Conservation (phyloP, 1,140 invertebrate genomes). For the Cheumatopsyche charites region DNA sequence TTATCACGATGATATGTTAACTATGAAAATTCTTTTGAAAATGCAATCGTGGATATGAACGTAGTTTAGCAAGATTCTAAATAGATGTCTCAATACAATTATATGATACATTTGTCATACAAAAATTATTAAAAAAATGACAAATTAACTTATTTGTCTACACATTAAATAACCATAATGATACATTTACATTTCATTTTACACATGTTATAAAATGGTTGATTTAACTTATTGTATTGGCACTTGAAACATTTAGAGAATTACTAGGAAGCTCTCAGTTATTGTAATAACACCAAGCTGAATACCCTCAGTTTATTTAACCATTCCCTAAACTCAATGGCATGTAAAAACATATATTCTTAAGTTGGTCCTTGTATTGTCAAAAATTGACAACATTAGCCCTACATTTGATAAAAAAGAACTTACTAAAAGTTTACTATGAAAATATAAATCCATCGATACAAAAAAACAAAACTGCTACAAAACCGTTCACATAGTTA, state of each 20-base stretch:
- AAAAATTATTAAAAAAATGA: too few species aligned
- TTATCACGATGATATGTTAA: background rate
- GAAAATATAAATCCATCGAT: conserved; percentile 33
- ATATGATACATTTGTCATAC: background rate
- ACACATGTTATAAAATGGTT: conserved; percentile 44
- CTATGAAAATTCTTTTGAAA: conserved; percentile 20
- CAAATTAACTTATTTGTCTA: conserved; percentile 34
- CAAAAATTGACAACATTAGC: conserved; percentile 43
- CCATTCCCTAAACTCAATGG: conserved; percentile 37
- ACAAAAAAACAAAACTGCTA: conserved; percentile 28
- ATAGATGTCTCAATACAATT: background rate
- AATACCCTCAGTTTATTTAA: conserved; percentile 42
- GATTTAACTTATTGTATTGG: conserved; percentile 47
- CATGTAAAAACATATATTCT: conserved; percentile 36
- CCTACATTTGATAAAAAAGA: conserved; percentile 27
- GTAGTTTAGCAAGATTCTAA: conserved; percentile 1
- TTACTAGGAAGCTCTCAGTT: conserved; percentile 50
- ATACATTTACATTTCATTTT: conserved; percentile 42
- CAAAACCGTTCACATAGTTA: conserved; percentile 7
- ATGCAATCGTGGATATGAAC: background rate
- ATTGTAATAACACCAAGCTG: conserved; percentile 48
- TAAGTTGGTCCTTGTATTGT: conserved; percentile 47
- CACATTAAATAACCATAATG: conserved; percentile 40
- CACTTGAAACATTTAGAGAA: conserved; percentile 50
- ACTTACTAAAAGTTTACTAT: conserved; percentile 25